phyloP scores from a whole-genome alignment of 2,797 vertebrate species.

The Anguilla marmorata region DNA sequence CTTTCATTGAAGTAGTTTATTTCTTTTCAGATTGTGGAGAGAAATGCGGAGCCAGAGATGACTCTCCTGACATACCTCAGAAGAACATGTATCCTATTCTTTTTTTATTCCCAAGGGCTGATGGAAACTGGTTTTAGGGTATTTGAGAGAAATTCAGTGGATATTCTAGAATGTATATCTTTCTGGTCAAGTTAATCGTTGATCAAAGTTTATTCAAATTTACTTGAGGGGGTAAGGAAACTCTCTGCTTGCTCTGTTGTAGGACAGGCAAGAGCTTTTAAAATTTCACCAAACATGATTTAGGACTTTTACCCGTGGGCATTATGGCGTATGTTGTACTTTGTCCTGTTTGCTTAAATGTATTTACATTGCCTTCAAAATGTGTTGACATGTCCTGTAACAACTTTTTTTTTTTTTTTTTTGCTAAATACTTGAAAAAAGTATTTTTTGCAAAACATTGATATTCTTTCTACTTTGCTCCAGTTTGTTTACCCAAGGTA shows the following conservation, averaged over 20 bases:
- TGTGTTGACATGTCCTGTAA: background rate
- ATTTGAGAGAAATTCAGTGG: background rate
- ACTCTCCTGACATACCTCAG: slow-evolving; percentile 84
- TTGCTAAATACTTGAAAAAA: too few relatives aligned
- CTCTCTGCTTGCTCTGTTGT: background rate
- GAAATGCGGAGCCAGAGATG: slow-evolving; percentile 84
- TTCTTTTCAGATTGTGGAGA: slow-evolving; percentile 80
- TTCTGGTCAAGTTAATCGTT: background rate
- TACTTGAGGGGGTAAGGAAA: background rate
- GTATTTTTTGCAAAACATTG: too few relatives aligned
- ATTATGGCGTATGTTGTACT: background rate
- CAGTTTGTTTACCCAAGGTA: too few relatives aligned
- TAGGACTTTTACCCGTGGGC: background rate
- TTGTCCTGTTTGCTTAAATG: slow-evolving; percentile 22
- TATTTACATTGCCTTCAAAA: background rate
- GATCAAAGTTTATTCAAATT: background rate
- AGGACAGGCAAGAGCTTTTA: background rate
- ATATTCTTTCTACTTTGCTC: too few relatives aligned
- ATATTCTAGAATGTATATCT: background rate
- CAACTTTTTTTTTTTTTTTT: too few relatives aligned
- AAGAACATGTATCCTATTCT: slow-evolving; percentile 78
- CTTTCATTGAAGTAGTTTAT: background rate
- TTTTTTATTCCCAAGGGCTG: background rate
- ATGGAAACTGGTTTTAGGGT: background rate
- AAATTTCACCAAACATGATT: background rate